Evolutionary conservation across 2,888 invertebrate genomes (phyloP).

Genomic region (Aricia artaxerxes): DNA sequence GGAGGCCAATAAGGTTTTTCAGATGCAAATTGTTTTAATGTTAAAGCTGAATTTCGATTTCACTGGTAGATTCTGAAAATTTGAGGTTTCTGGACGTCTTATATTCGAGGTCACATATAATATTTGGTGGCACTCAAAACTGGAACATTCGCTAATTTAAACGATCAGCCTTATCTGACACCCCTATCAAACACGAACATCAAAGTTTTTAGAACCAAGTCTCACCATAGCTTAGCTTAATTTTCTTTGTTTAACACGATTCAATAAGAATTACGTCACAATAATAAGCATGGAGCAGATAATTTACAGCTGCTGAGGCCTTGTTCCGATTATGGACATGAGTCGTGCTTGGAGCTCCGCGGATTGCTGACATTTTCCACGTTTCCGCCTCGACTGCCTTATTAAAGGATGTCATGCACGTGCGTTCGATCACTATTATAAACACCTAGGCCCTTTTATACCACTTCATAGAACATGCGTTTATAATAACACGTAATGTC

Average conservation of each 20-base stretch:
- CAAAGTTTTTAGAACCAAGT: conserved; percentile 46
- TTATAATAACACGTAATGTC: not conserved
- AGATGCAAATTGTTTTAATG: not conserved
- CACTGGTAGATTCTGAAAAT: not conserved
- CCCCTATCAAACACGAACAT: conserved; percentile 12
- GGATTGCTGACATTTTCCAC: conserved; percentile 77
- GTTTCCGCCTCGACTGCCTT: conserved; percentile 74
- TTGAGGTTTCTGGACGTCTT: not conserved
- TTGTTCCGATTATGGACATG: conserved; percentile 78
- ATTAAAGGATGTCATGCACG: conserved; percentile 75
- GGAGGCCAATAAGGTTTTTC: not conserved
- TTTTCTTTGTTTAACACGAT: conserved; percentile 70
- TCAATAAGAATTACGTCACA: conserved; percentile 72
- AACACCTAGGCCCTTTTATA: conserved; percentile 44
- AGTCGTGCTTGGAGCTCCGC: conserved; percentile 71
- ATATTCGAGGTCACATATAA: not conserved
- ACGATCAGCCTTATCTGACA: not conserved
- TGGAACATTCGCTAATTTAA: not conserved
- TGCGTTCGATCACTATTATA: conserved; percentile 54
- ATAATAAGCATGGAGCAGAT: conserved; percentile 71
- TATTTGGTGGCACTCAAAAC: not conserved
- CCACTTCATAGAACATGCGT: conserved; percentile 39
- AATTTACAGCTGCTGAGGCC: conserved; percentile 76
- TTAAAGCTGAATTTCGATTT: not conserved
- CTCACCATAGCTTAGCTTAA: conserved; percentile 52